Evolutionary conservation across 2,888 invertebrate species (phyloP).

Genomic region (Amphimallon solstitiale): DNA sequence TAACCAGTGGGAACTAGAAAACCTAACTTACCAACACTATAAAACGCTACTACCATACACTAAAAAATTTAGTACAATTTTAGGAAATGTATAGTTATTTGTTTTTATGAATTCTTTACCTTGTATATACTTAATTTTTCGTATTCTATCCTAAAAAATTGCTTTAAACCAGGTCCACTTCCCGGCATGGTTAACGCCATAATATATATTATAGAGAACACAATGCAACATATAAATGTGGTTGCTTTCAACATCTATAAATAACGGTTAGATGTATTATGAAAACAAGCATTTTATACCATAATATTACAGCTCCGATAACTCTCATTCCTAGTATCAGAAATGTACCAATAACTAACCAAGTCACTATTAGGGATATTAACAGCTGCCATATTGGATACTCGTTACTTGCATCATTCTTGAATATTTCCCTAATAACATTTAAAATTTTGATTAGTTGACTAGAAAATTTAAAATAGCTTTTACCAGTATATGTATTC

Average conservation of each 20-base stretch:
- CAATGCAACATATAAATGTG: conserved; percentile 36
- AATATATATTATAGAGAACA: conserved; percentile 38
- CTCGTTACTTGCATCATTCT: conserved; percentile 1
- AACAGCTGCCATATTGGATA: conserved; percentile 45
- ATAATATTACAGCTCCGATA: conserved; percentile 41
- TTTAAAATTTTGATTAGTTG: not conserved
- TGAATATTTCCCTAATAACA: conserved; percentile 38
- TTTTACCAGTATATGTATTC: conserved; percentile 43
- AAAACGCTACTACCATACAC: conserved; percentile 36
- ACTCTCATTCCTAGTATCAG: conserved; percentile 41
- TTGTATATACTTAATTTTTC: conserved; percentile 32
- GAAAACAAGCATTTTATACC: not conserved
- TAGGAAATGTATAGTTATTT: not conserved
- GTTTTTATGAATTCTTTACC: conserved; percentile 18
- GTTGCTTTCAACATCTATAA: conserved; percentile 40
- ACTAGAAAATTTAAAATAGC: not conserved
- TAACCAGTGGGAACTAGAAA: conserved; percentile 47
- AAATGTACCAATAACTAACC: conserved; percentile 41
- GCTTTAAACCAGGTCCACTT: conserved; percentile 32
- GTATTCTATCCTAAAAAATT: conserved; percentile 36
- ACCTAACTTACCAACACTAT: conserved; percentile 42
- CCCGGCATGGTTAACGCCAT: conserved; percentile 42
- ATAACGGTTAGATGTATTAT: not conserved
- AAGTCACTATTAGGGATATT: conserved; percentile 42
- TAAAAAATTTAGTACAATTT: not conserved